Evolutionary conservation across 2,888 invertebrate species (phyloP).

Genomic region (Pseudococcus viburni): DNA sequence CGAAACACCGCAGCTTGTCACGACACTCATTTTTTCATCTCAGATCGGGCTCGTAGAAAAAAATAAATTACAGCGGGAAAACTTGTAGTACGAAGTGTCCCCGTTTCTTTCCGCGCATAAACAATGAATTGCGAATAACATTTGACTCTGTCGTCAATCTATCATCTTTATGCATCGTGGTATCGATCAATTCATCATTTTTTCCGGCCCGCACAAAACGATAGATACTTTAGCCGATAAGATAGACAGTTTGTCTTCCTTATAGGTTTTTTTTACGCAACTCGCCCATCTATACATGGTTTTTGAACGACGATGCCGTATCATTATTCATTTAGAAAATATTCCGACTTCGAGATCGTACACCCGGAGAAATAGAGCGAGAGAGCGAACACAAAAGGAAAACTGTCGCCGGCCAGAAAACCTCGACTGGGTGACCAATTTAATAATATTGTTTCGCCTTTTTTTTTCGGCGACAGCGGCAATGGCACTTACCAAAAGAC

Average conservation of each 20-base stretch:
- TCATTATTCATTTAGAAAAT: conserved; percentile 41
- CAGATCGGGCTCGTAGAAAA: not conserved
- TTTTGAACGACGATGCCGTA: not conserved
- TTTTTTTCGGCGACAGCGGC: not conserved
- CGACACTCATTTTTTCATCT: not conserved
- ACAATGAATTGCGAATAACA: conserved; percentile 33
- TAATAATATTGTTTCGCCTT: conserved; percentile 6
- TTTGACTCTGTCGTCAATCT: conserved; percentile 44
- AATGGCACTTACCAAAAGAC: no score
- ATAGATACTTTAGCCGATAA: conserved; percentile 28
- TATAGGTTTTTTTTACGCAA: not conserved
- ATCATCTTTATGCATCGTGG: conserved; percentile 38
- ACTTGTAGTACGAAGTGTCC: not conserved
- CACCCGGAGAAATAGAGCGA: not conserved
- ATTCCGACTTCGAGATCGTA: not conserved
- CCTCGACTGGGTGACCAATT: conserved; percentile 24
- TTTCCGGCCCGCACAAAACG: not conserved
- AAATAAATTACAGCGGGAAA: conserved; percentile 1
- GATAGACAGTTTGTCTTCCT: conserved; percentile 28
- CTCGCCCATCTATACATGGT: not conserved
- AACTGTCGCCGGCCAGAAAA: conserved; percentile 30
- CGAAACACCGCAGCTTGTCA: not conserved
- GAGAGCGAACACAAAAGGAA: not conserved
- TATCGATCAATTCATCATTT: conserved; percentile 47
- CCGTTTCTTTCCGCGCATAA: not conserved